A percentile compares a stretch with the other conserved stretches of the same genome.
Evolutionary conservation across 35 echinoderm and acorn worm genomes (phyloP).

Genomic region (Diadema setosum): DNA sequence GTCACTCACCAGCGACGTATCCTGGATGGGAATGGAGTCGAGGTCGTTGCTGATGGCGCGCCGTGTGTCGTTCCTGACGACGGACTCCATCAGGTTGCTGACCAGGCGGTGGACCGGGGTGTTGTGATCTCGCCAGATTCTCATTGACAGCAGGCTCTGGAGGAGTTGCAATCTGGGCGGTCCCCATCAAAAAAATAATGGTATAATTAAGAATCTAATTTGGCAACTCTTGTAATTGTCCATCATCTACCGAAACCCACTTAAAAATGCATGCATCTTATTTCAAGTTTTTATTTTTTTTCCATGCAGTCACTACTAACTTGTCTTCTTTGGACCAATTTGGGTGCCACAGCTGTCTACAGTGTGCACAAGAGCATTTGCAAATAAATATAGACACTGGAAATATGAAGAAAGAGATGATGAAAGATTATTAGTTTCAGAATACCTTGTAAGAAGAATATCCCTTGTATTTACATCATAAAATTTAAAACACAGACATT

Average conservation of each 20-base stretch:
- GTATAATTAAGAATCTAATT: neutral
- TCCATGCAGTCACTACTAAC: neutral
- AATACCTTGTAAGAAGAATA: no score
- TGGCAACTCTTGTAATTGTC: neutral
- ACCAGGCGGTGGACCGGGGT: constrained; percentile 4
- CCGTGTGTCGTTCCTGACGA: constrained; percentile 33
- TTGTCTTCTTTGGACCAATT: no score
- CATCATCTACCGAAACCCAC: neutral
- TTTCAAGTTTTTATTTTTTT: neutral
- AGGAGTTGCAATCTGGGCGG: neutral
- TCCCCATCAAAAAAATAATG: no score
- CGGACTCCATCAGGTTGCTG: neutral
- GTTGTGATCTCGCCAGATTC: constrained; percentile 11
- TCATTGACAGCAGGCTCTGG: constrained; percentile 15
- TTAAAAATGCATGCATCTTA: neutral
- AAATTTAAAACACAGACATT: no score
- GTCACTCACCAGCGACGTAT: constrained; percentile 65
- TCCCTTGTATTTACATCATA: no score
- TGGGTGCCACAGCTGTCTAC: neutral
- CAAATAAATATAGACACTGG: no score
- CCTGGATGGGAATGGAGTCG: constrained; percentile 41
- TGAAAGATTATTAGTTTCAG: no score
- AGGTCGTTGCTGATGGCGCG: constrained; percentile 43
- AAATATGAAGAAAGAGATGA: no score
- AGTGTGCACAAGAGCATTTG: neutral